Evolutionary conservation across 2,113 vertebrate species (phyloP).

Genomic region (Callithrix jacchus): DNA sequence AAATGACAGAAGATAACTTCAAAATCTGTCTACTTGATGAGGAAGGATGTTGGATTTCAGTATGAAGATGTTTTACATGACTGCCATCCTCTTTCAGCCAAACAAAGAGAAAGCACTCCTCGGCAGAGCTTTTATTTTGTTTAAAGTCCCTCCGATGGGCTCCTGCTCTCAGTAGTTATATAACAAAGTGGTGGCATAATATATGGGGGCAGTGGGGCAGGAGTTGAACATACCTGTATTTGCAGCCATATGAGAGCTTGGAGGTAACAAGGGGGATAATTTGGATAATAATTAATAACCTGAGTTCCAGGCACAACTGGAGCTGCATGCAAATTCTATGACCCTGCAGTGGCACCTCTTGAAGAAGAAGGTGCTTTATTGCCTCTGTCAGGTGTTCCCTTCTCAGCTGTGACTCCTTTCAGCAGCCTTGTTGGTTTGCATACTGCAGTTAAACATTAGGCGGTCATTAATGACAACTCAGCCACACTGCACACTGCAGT

Average conservation of each 20-base stretch:
- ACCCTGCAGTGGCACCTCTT: conserved; percentile 57
- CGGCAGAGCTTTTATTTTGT: conserved; percentile 43
- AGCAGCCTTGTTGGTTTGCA: conserved; percentile 56
- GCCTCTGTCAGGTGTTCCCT: conserved; percentile 58
- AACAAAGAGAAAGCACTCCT: conserved; percentile 47
- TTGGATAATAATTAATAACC: conserved; percentile 68
- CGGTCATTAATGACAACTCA: conserved; percentile 61
- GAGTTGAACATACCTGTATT: conserved; percentile 40
- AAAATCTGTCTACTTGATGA: not conserved
- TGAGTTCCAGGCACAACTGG: not conserved
- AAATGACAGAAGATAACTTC: conserved; percentile 17
- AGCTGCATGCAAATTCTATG: conserved; percentile 45
- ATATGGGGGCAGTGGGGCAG: conserved; percentile 33
- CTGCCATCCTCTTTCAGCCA: not conserved
- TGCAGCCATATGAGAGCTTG: conserved; percentile 58
- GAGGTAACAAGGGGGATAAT: conserved; percentile 49
- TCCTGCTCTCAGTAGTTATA: not conserved
- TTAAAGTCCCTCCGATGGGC: conserved; percentile 57
- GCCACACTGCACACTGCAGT: conserved; percentile 23
- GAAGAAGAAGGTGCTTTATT: conserved; percentile 69
- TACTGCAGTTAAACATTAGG: conserved; percentile 48
- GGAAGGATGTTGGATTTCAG: not conserved
- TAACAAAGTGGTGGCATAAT: conserved; percentile 60
- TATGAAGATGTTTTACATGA: conserved; percentile 24
- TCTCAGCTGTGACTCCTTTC: conserved; percentile 57